A percentile compares a stretch with the other conserved stretches of the same genome.
These are phyloP conservation scores for Dolomedes plantarius DNA, from an alignment of 2,888 invertebrate species.

Conservation along the genomic window DNA sequence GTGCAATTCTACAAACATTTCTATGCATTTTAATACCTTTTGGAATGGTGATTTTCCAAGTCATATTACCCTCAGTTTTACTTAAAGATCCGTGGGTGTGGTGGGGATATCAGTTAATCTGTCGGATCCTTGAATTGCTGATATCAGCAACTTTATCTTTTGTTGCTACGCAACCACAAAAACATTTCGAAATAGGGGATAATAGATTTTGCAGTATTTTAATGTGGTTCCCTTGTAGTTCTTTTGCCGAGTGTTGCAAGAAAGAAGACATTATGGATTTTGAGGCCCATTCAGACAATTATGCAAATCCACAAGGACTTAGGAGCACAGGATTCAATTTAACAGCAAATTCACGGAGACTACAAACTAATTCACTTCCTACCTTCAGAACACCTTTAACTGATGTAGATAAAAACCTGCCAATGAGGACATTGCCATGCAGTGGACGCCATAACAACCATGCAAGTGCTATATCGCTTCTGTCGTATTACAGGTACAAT, in stretches of 20 bases:
- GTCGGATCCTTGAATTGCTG: conserved; percentile 90
- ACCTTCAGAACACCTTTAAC: conserved; percentile 55
- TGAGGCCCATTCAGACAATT: conserved; percentile 67
- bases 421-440: conserved; percentile 48
- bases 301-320: conserved; percentile 67
- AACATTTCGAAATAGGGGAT: conserved; percentile 73
- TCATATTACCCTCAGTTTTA: conserved; percentile 74
- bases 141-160: conserved; percentile 89
- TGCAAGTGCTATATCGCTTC: conserved; percentile 60
- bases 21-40: conserved; percentile 90
- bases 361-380: conserved; percentile 67
- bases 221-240: conserved; percentile 66
- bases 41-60: conserved; percentile 83
- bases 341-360: conserved; percentile 28
- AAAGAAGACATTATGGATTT: conserved; percentile 62
- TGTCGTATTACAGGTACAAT: conserved; percentile 67
- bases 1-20: conserved; percentile 88
- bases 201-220: conserved; percentile 42
- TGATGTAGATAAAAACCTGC: conserved; percentile 43
- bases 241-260: conserved; percentile 48
- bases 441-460: conserved; percentile 57
- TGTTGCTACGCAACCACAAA: conserved; percentile 84
- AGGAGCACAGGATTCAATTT: conserved; percentile 40
- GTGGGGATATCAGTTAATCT: conserved; percentile 92
- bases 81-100: conserved; percentile 85